phyloP scores from a whole-genome alignment of 2,888 invertebrate genomes.

The Fabriciana adippe region DNA sequence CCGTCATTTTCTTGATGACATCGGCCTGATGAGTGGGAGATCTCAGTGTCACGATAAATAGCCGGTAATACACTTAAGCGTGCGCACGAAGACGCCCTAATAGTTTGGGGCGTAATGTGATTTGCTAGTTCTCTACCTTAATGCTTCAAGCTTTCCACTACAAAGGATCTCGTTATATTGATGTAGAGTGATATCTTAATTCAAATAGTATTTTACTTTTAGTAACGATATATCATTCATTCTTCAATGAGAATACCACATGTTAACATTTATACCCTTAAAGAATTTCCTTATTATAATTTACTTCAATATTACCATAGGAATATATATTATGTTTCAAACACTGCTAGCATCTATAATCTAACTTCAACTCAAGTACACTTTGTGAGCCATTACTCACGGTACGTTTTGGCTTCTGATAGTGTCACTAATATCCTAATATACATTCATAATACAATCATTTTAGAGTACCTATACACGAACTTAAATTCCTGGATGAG shows the following conservation, averaged over 20 bases:
- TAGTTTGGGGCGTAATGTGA: conserved; percentile 70
- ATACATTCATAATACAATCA: conserved; percentile 27
- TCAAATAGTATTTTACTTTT: conserved; percentile 2
- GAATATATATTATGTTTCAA: conserved; percentile 25
- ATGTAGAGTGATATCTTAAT: conserved; percentile 41
- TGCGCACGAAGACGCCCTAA: conserved; percentile 60
- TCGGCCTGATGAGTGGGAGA: conserved; percentile 56
- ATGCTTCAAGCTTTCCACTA: conserved; percentile 69
- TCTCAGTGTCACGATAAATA: conserved; percentile 73
- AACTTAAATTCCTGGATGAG: neutral
- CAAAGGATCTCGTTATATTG: conserved; percentile 72
- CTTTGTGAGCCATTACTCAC: conserved; percentile 57
- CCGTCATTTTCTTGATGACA: conserved; percentile 47
- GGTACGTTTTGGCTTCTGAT: conserved; percentile 53
- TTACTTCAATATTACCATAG: conserved; percentile 6
- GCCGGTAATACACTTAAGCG: conserved; percentile 70
- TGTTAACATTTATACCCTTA: conserved; percentile 8
- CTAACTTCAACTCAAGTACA: conserved; percentile 59
- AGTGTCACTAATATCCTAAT: conserved; percentile 43
- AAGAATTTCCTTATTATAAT: conserved; percentile 31
- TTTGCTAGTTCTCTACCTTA: conserved; percentile 71
- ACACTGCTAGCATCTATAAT: conserved; percentile 29
- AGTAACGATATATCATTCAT: no score
- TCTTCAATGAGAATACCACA: no score
- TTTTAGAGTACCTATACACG: conserved; percentile 3